These are phyloP conservation scores for Ectobius pallidus DNA, from an alignment of 2,888 invertebrate species.

Conservation along the genomic window DNA sequence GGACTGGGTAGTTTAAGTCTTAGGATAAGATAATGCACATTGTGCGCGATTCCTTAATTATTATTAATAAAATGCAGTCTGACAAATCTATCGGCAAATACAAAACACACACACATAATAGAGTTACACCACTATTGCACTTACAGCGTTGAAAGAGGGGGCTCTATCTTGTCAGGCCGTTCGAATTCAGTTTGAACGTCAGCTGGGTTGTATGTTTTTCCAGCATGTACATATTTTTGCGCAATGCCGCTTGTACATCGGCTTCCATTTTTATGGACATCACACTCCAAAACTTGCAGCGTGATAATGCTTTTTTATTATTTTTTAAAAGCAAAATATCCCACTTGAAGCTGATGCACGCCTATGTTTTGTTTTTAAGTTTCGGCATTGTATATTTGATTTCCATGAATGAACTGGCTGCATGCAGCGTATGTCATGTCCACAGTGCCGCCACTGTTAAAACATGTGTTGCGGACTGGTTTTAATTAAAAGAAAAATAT, in stretches of 20 bases:
- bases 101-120: too few species aligned
- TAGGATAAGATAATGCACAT: too few species aligned
- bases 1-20: too few species aligned
- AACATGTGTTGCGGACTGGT: constrained; percentile 5
- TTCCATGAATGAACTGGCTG: not conserved
- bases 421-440: not conserved
- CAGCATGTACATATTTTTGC: too few species aligned
- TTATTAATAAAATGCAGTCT: too few species aligned
- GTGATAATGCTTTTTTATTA: not conserved
- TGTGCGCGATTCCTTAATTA: too few species aligned
- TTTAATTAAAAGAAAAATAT: constrained; percentile 15
- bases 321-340: not conserved
- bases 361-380: constrained; percentile 16
- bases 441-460: not conserved
- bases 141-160: too few species aligned
- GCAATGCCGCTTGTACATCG: not conserved
- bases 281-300: constrained; percentile 8
- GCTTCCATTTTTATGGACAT: not conserved
- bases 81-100: too few species aligned
- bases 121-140: too few species aligned
- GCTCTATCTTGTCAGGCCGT: too few species aligned
- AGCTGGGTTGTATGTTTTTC: too few species aligned
- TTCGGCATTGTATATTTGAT: not conserved
- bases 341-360: not conserved
- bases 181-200: too few species aligned